Conservation (phyloP, 2,888 invertebrate genomes). For the Leptarthrus brevirostris region DNA sequence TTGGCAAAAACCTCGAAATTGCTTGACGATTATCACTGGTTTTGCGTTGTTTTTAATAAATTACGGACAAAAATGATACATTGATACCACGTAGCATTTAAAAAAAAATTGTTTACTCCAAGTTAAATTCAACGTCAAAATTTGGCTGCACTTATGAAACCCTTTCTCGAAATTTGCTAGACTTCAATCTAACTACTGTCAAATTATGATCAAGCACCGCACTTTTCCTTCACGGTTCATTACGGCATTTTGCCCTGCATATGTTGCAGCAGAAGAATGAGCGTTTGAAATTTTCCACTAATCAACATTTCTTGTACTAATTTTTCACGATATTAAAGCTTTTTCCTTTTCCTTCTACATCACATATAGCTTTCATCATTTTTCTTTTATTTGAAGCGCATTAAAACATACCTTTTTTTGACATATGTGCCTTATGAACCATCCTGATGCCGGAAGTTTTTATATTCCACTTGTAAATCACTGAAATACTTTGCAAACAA, state of each 20-base stretch:
- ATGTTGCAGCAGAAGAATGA: not conserved
- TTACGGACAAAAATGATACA: too few species aligned
- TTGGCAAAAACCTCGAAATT: not conserved
- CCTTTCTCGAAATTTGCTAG: too few species aligned
- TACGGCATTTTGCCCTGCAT: not conserved
- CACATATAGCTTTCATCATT: too few species aligned
- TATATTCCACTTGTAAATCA: too few species aligned
- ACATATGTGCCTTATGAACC: too few species aligned
- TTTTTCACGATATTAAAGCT: not conserved
- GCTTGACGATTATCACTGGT: not conserved
- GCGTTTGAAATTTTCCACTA: not conserved
- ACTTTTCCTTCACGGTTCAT: not conserved
- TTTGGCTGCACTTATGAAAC: not conserved
- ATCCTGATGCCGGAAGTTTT: too few species aligned
- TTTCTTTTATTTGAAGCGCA: too few species aligned
- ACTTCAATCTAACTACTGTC: not conserved
- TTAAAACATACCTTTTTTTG: too few species aligned
- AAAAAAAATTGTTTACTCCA: not conserved
- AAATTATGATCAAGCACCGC: too few species aligned
- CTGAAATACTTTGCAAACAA: too few species aligned
- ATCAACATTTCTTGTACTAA: not conserved
- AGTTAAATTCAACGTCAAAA: not conserved
- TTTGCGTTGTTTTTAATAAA: constrained; percentile 2
- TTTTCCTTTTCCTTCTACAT: not conserved
- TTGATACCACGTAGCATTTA: not conserved